A percentile compares a stretch with the other conserved stretches of the same genome.
Conservation (phyloP, 2,888 invertebrate genomes). For the Adelphocoris suturalis region DNA sequence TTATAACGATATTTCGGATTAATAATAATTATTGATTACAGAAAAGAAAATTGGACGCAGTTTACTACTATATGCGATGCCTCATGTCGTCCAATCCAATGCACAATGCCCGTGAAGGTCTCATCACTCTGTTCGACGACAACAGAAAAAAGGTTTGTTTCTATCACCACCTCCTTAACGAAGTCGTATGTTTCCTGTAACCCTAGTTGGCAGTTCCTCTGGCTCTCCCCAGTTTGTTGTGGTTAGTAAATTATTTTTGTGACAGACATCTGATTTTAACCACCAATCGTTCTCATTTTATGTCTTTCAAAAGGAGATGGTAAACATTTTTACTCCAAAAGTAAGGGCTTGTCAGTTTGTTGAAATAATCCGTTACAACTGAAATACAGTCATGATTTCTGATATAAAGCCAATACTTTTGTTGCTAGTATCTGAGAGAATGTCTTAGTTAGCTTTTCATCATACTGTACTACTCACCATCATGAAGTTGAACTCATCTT, state of each 20-base stretch:
- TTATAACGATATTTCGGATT: too few relatives aligned
- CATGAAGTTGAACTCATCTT: conserved; percentile 32
- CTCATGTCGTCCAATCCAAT: conserved; percentile 96
- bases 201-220: background rate
- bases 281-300: conserved; percentile 45
- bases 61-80: conserved; percentile 97
- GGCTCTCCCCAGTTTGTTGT: background rate
- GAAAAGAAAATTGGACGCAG: conserved; percentile 96
- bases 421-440: conserved; percentile 37
- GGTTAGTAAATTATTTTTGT: background rate
- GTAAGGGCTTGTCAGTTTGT: conserved; percentile 59
- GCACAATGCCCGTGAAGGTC: conserved; percentile 93
- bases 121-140: conserved; percentile 93
- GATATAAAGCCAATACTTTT: conserved; percentile 13
- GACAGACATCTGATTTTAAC: conserved; percentile 15
- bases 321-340: conserved; percentile 42
- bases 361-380: background rate
- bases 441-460: conserved; percentile 33
- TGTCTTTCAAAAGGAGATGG: conserved; percentile 56
- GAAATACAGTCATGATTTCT: background rate
- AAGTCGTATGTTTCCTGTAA: background rate
- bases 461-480: conserved; percentile 3
- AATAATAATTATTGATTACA: conserved; percentile 79
- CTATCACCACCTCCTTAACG: background rate
- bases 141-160: conserved; percentile 89